Percentiles rank a stretch among this genome's conserved stretches.
Evolutionary conservation across 2,113 vertebrate species (phyloP).

Genomic region (Micronycteris hirsuta): DNA sequence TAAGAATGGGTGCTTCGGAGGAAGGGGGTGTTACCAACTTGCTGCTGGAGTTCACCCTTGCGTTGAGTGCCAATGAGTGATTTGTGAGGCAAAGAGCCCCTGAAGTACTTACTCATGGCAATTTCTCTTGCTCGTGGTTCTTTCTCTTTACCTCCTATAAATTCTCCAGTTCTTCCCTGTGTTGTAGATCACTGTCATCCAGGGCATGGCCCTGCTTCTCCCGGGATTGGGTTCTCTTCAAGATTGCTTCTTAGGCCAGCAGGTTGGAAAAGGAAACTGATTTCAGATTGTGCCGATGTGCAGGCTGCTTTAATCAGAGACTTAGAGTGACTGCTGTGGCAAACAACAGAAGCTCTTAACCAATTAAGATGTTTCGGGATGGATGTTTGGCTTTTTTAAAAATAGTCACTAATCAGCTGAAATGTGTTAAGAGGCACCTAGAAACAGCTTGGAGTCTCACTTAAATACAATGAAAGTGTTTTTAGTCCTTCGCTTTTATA

Average conservation of each 20-base stretch:
- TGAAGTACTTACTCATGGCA: not conserved
- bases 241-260: constrained; percentile 41
- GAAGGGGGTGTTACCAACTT: not conserved
- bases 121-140: not conserved
- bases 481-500: constrained; percentile 39
- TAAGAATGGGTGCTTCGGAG: not conserved
- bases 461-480: constrained; percentile 55
- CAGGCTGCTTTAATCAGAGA: constrained; percentile 57
- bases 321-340: constrained; percentile 58
- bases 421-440: constrained; percentile 25
- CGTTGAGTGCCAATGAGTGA: not conserved
- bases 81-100: not conserved
- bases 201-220: not conserved
- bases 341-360: constrained; percentile 63
- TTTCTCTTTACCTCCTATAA: not conserved
- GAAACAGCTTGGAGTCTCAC: constrained; percentile 56
- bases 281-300: constrained; percentile 68
- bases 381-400: constrained; percentile 61
- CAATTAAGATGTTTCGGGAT: constrained; percentile 62
- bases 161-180: not conserved
- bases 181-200: not conserved
- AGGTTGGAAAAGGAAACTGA: constrained; percentile 59
- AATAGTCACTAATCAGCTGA: constrained; percentile 59
- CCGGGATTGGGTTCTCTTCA: constrained; percentile 10
- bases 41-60: not conserved